A percentile compares a stretch with the other conserved stretches of the same genome.
Conservation (phyloP, 2,888 invertebrate species). For the Saturnia japonica region DNA sequence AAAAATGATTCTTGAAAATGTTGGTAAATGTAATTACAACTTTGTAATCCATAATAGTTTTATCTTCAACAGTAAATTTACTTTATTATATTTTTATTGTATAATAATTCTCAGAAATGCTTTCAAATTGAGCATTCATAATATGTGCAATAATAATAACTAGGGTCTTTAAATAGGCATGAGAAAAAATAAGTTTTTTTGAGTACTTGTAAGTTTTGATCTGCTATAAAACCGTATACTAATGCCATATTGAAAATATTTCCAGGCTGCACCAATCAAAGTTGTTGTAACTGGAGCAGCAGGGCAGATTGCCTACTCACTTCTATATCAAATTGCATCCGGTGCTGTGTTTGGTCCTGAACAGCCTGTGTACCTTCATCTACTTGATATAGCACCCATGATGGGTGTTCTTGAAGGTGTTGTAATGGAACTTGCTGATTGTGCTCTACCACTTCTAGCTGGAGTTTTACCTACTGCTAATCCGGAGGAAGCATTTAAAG, state of each 20-base stretch:
- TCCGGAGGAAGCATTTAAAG: conserved; percentile 95
- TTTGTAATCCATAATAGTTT: background rate
- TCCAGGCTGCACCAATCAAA: conserved; percentile 91
- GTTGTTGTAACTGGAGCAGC: conserved; percentile 99
- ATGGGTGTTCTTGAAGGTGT: conserved; percentile 98
- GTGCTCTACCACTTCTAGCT: conserved; percentile 93
- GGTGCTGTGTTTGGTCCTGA: conserved; percentile 97
- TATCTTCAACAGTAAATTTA: background rate
- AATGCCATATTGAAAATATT: conserved; percentile 29
- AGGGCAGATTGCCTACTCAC: conserved; percentile 99
- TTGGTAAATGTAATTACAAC: background rate
- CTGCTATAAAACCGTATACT: background rate
- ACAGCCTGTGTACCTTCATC: conserved; percentile 92
- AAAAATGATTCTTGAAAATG: background rate
- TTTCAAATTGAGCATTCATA: too few species aligned
- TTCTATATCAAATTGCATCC: conserved; percentile 96
- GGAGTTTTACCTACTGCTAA: conserved; percentile 94
- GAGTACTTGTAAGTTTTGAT: background rate
- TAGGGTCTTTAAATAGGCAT: background rate
- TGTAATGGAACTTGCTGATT: conserved; percentile 98
- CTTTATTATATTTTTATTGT: background rate
- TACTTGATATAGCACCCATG: conserved; percentile 98
- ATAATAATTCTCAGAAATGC: too few species aligned
- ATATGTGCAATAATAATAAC: background rate
- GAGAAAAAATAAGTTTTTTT: background rate